Base-by-base conservation (phyloP, 2,113 vertebrate genomes). In the Xyrauchen texanus region DNA sequence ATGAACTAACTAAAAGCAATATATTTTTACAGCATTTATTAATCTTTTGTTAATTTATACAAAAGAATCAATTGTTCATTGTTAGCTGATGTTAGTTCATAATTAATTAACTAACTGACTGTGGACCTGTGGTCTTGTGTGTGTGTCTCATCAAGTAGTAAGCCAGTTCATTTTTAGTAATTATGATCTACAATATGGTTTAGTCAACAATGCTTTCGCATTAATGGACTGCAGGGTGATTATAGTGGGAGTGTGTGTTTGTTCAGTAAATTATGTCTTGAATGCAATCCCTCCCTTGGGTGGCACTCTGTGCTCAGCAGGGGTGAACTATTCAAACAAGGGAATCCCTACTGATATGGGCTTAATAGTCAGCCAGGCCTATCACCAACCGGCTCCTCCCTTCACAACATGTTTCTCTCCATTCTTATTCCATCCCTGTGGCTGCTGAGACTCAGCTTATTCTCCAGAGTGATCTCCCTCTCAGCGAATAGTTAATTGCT, bases 251-350 rank as follows among this genome's bases (percentile, higher is more conserved):
- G 76, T 49, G 15, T 61, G 55, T 72, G 73, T 76, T 76, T 76
- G 49, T 76, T 65, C 21, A 55, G 47, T 76, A 45, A 34, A 64
- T 76, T 5, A 45, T 76, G 49, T 55, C 73, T 76, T 45, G 62
- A 76, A 62, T 65, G 62, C 65, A 65, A 65, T 76, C 73, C 12
- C 73, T 76, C 62, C 49, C 73, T 53, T 65, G 73, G 73, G 62
- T 76, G 47, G 49, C 49, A 65, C 73, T 65, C 12, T 65, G 49
- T 76, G 62, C 73, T 76, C 73, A 64, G 73, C 6, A 53, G 73
- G 73, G 47, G 61, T 65, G 62, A 53, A 76, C 61, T 65, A 76
- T 49, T 76, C 49, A 76, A 76, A 76, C 73, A 76, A 52, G 62
- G 34, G 49, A 64, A 51, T 53, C 73, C 73, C n/a, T 51, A 76